Percentiles rank a stretch among this genome's conserved stretches.
phyloP scores from a whole-genome alignment of 2,797 vertebrate genomes.

The Argyrosomus regius region DNA sequence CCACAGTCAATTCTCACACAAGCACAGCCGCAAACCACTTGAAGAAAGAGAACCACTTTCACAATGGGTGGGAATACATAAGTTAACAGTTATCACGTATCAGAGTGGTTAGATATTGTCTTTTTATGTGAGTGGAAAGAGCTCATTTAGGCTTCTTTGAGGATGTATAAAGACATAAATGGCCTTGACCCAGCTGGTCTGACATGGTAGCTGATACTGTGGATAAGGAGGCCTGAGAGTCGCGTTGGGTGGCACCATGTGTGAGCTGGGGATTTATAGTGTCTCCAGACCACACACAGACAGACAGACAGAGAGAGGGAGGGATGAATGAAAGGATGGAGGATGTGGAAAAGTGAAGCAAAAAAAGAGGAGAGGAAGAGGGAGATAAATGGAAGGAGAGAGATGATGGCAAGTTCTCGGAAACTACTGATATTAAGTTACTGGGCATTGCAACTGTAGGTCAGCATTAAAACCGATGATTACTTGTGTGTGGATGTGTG shows the following conservation, averaged over 20 bases:
- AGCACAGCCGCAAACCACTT: conserved; percentile 24
- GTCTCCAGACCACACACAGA: conserved; percentile 90
- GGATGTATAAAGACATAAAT: conserved; percentile 55
- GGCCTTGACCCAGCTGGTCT: conserved; percentile 57
- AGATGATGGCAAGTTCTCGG: conserved; percentile 9
- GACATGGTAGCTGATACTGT: conserved; percentile 69
- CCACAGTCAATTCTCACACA: conserved; percentile 8
- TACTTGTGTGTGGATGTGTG: background rate
- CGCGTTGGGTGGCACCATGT: conserved; percentile 76
- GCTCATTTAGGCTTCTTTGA: conserved; percentile 43
- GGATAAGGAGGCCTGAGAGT: conserved; percentile 66
- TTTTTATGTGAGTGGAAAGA: conserved; percentile 41
- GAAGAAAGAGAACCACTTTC: conserved; percentile 18
- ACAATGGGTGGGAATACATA: conserved; percentile 26
- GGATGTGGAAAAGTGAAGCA: conserved; percentile 31
- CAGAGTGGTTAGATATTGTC: conserved; percentile 28
- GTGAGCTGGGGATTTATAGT: conserved; percentile 84
- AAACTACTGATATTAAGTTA: conserved; percentile 11
- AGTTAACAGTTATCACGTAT: conserved; percentile 41
- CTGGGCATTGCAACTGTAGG: conserved; percentile 9
- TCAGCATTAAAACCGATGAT: background rate
- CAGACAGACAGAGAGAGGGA: conserved; percentile 67
- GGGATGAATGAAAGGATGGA: conserved; percentile 39
- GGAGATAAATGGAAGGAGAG: conserved; percentile 17
- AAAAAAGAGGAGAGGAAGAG: conserved; percentile 20